A percentile compares a stretch with the other conserved stretches of the same genome.
Evolutionary conservation across 2,113 vertebrate species (phyloP).

Genomic region (Pedetes capensis): DNA sequence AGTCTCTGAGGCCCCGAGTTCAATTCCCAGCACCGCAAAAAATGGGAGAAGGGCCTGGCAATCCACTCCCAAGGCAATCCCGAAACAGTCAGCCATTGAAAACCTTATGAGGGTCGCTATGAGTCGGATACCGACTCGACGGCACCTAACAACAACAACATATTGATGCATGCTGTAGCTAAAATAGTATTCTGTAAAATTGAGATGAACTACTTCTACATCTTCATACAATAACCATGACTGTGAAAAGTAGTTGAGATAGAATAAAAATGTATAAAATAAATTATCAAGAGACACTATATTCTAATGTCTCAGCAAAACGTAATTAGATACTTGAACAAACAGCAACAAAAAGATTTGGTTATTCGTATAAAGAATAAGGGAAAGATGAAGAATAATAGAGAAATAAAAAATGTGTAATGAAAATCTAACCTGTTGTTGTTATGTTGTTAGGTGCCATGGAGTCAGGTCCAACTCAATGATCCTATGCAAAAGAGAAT

Average conservation of each 20-base stretch:
- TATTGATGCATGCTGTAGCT: not conserved
- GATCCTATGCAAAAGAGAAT: too few relatives aligned
- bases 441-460: too few relatives aligned
- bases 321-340: not conserved
- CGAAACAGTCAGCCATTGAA: too few relatives aligned
- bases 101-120: too few relatives aligned
- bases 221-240: not conserved
- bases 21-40: too few relatives aligned
- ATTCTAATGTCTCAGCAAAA: not conserved
- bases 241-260: rapidly evolving
- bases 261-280: not conserved
- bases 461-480: too few relatives aligned
- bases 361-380: not conserved
- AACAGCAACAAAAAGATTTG: not conserved
- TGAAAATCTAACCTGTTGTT: not conserved
- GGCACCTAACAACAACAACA: too few relatives aligned
- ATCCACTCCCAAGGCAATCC: too few relatives aligned
- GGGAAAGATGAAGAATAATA: not conserved
- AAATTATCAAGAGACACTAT: not conserved
- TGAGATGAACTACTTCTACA: not conserved
- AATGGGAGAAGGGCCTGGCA: too few relatives aligned
- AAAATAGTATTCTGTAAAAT: not conserved
- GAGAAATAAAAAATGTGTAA: not conserved
- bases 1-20: too few relatives aligned
- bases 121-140: too few relatives aligned